Percentiles rank a stretch among this genome's conserved stretches.
Evolutionary conservation across 2,888 invertebrate species (phyloP).

Genomic region (Epinotia nisella): DNA sequence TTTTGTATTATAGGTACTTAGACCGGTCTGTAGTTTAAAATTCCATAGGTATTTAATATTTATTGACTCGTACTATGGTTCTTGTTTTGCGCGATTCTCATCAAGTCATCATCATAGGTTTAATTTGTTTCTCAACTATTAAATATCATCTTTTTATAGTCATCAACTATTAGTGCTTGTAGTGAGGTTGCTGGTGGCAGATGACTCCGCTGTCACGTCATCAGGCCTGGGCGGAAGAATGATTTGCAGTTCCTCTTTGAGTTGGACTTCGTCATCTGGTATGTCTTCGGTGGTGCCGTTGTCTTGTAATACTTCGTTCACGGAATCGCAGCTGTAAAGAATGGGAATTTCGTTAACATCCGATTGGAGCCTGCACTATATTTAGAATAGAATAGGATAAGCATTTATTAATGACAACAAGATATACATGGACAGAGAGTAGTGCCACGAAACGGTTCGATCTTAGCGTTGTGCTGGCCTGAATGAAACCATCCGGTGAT

Average conservation of each 20-base stretch:
- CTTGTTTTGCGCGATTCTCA: too few relatives aligned
- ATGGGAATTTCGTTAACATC: neutral
- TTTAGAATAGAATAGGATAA: too few relatives aligned
- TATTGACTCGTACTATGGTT: too few relatives aligned
- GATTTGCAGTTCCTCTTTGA: conserved; percentile 75
- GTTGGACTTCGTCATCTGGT: conserved; percentile 72
- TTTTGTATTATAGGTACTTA: neutral
- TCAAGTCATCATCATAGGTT: neutral
- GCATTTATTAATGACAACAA: too few relatives aligned
- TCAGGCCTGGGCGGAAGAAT: conserved; percentile 76
- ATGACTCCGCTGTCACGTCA: conserved; percentile 67
- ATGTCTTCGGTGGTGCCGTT: conserved; percentile 62
- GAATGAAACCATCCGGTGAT: too few relatives aligned
- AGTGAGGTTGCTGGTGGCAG: conserved; percentile 55
- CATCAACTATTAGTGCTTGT: conserved; percentile 48
- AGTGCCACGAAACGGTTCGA: too few relatives aligned
- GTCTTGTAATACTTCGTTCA: conserved; percentile 65
- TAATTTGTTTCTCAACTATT: neutral
- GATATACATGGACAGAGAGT: too few relatives aligned
- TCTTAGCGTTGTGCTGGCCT: too few relatives aligned
- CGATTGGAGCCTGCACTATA: too few relatives aligned
- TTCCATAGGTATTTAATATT: neutral
- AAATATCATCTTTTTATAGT: neutral
- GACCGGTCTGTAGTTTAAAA: neutral
- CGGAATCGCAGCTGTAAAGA: conserved; percentile 57